Evolutionary conservation across 2,797 vertebrate species (phyloP).

Genomic region (Balearica regulorum): DNA sequence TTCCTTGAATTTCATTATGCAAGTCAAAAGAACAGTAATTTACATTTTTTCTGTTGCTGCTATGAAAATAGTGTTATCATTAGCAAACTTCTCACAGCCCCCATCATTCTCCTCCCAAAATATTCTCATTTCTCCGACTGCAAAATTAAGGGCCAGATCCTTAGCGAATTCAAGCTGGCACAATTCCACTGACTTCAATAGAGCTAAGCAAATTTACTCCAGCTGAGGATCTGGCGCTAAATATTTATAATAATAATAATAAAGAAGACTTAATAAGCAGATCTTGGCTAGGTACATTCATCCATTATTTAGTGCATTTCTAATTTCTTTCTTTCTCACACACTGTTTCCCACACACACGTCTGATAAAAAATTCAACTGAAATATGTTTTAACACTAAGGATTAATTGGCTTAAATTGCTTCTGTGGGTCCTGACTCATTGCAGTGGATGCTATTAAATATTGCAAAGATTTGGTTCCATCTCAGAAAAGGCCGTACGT

Average conservation of each 20-base stretch:
- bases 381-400: conserved; percentile 5
- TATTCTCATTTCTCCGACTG: background rate
- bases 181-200: background rate
- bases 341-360: background rate
- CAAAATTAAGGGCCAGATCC: background rate
- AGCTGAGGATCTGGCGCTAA: conserved; percentile 21
- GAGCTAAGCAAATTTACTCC: background rate
- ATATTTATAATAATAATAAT: background rate
- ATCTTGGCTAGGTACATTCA: background rate
- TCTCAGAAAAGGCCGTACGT: background rate
- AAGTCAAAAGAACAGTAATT: background rate
- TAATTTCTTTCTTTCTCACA: background rate
- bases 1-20: background rate
- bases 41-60: background rate
- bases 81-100: background rate
- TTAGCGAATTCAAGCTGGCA: background rate
- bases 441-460: background rate
- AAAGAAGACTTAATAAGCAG: conserved; percentile 2
- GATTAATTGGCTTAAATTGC: conserved; percentile 15
- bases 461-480: background rate
- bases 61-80: background rate
- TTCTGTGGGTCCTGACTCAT: background rate
- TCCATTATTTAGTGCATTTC: conserved; percentile 32
- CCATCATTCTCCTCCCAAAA: background rate
- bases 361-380: background rate